Base-by-base conservation (phyloP, 2,113 vertebrate species). In the Oxyura jamaicensis region DNA sequence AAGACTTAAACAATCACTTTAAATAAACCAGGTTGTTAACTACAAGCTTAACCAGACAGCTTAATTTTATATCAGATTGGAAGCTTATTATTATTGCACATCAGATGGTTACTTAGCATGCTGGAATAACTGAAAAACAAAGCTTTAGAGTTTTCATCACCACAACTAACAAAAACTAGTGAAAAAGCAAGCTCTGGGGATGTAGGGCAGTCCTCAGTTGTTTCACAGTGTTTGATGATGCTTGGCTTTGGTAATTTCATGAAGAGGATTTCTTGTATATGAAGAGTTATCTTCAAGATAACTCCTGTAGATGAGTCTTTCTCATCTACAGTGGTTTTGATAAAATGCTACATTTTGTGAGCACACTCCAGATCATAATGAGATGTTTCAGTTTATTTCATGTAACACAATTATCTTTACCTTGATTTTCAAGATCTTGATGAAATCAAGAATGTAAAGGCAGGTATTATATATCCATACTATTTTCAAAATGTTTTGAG, bases 11-110 rank as follows among this genome's bases (percentile, higher is more conserved):
- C 65, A 88, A 36, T 33, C 73, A 31, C 50, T 85, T 93, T 90
- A 83, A 85, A 85, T 87, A 91, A 88, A 88, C 35, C 33, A 67
- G n/a, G 31, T 89, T 67, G 39, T 90, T 91, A 93, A 75, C 42
- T 33, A n/a, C 21, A 81, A 78, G 33, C 77, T 90, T 69, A 93
- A 86, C 33, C 39, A 86, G 82, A 85, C 73, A 88, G 42, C 39
- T 78, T 93, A 78, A 91, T 91, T 94, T 86, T 63, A 58, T 80
- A 26, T 77, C 48, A 83, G 6, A 2, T 14, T 66, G 25, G n/a
- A 80, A 83, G 48, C 13, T 81, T 87, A 18, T 65, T 85, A 53
- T 93, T 91, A 41, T 63, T 67, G 36, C 11, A 14, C 8, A 42
- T 80, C 52, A 74, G 76, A 62, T 81, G 5, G 56, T 85, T 59